Evolutionary conservation across 2,888 invertebrate species (phyloP).

Genomic region (Coenonympha arcania): DNA sequence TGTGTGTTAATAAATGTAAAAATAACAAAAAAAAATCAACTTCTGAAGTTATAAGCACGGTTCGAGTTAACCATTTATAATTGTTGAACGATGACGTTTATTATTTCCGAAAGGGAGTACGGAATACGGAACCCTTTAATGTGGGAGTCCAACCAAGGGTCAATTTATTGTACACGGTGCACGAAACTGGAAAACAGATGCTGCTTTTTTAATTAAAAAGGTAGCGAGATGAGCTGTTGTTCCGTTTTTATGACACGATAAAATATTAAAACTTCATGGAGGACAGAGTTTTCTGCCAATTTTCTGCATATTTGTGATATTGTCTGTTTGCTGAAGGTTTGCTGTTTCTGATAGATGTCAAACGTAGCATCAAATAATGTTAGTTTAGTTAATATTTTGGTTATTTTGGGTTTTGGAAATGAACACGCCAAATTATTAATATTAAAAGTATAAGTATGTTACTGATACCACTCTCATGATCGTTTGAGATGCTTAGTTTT

Average conservation of each 20-base stretch:
- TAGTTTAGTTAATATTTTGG: not conserved
- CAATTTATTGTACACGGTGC: not conserved
- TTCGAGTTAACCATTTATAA: not conserved
- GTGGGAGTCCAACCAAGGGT: not conserved
- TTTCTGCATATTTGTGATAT: too few species aligned
- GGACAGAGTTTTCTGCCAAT: not conserved
- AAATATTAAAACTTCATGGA: constrained; percentile 1
- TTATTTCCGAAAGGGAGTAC: not conserved
- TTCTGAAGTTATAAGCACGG: not conserved
- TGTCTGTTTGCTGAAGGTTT: too few species aligned
- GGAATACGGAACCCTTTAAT: not conserved
- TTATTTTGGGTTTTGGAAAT: not conserved
- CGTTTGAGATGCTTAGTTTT: not conserved
- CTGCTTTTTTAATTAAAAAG: constrained; percentile 1
- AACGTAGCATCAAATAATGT: not conserved
- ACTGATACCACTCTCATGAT: not conserved
- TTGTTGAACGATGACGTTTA: not conserved
- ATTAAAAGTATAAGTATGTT: too few species aligned
- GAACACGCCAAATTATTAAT: not conserved
- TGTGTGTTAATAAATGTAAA: too few species aligned
- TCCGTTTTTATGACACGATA: not conserved
- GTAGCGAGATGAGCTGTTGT: not conserved
- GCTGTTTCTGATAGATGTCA: not conserved
- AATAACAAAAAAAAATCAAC: too few species aligned
- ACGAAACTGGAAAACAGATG: not conserved